phyloP scores from a whole-genome alignment of 1,140 invertebrate genomes.

The Zaprionus camerounensis region DNA sequence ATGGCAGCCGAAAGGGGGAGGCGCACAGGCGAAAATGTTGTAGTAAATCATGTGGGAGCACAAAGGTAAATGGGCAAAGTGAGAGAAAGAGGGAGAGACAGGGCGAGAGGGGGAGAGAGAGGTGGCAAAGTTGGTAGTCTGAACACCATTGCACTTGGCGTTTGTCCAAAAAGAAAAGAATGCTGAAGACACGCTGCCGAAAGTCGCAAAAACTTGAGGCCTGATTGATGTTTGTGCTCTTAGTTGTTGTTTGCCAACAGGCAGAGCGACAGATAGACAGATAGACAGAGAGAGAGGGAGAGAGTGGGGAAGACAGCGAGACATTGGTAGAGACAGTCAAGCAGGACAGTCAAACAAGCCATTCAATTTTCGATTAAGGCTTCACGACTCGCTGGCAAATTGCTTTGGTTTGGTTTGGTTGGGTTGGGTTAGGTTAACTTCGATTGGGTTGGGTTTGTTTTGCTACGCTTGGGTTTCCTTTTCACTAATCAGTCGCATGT shows the following conservation, averaged over 20 bases:
- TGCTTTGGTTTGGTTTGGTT: constrained; percentile 41
- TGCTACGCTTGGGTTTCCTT: constrained; percentile 19
- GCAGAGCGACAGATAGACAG: neutral
- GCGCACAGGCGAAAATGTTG: constrained; percentile 59
- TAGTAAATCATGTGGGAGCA: constrained; percentile 80
- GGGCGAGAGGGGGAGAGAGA: constrained; percentile 13
- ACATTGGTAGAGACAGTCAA: neutral
- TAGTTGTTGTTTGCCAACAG: constrained; percentile 70
- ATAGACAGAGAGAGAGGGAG: neutral
- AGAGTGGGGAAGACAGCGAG: neutral
- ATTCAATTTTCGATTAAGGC: constrained; percentile 80
- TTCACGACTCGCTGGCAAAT: constrained; percentile 61
- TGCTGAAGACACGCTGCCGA: constrained; percentile 60
- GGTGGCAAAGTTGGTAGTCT: constrained; percentile 26
- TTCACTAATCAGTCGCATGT: constrained; percentile 51
- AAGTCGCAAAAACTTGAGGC: constrained; percentile 60
- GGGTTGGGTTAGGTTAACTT: constrained; percentile 18
- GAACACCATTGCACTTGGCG: constrained; percentile 44
- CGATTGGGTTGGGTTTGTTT: constrained; percentile 28
- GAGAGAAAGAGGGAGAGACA: neutral
- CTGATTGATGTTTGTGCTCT: constrained; percentile 81
- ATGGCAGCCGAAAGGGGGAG: constrained; percentile 54
- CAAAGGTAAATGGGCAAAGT: constrained; percentile 51
- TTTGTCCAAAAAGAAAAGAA: constrained; percentile 64
- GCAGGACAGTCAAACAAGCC: constrained; percentile 23